A percentile compares a stretch with the other conserved stretches of the same genome.
phyloP scores from a whole-genome alignment of 2,113 vertebrate genomes.

The Catagonus wagneri region DNA sequence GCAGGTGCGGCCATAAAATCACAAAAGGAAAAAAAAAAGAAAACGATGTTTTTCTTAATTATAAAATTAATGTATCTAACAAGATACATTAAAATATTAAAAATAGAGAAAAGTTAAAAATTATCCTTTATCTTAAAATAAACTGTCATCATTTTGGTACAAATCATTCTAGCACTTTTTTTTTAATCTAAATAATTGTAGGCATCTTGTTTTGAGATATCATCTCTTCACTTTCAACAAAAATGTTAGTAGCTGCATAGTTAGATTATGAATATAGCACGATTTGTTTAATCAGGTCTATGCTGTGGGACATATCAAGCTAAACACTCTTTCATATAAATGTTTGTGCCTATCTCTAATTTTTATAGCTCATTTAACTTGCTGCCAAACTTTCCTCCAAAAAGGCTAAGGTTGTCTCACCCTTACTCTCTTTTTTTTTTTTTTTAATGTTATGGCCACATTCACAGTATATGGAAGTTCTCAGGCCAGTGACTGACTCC shows the following conservation, averaged over 20 bases:
- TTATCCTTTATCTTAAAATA: neutral
- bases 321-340: neutral
- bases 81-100: conserved; percentile 15
- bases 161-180: neutral
- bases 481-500: no score
- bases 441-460: no score
- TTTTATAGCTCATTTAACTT: neutral
- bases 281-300: neutral
- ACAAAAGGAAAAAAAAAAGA: neutral
- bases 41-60: conserved; percentile 22
- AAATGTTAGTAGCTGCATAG: neutral
- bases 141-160: neutral
- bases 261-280: neutral
- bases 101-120: neutral
- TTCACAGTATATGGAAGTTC: no score
- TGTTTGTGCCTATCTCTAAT: neutral
- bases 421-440: no score
- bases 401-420: neutral
- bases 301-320: neutral
- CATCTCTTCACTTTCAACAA: neutral
- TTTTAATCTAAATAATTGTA: neutral
- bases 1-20: no score
- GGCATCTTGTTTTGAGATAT: neutral
- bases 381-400: neutral
- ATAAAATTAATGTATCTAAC: neutral